These are phyloP conservation scores for Caradrina kadenii DNA, from an alignment of 2,888 invertebrate species.

Conservation along the genomic window DNA sequence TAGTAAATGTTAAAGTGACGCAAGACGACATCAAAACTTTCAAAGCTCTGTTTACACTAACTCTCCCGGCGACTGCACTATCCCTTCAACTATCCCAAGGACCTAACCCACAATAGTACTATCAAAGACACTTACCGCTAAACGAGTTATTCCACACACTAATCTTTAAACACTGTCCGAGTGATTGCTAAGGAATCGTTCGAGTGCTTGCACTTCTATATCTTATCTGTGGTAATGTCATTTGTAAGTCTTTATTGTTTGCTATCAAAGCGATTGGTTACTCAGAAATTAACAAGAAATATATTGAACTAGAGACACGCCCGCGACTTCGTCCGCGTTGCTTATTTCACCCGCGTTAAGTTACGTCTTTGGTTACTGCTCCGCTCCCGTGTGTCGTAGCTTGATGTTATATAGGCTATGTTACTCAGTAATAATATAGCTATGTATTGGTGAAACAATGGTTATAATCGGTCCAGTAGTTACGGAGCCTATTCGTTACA, in stretches of 20 bases:
- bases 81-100: conserved; percentile 1
- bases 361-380: too few relatives aligned
- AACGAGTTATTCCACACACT: conserved; percentile 21
- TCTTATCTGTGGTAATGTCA: conserved; percentile 50
- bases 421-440: too few relatives aligned
- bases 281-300: conserved; percentile 41
- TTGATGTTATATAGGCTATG: too few relatives aligned
- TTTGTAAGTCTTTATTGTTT: conserved; percentile 31
- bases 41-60: neutral
- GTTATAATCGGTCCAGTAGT: too few relatives aligned
- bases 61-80: neutral
- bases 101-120: neutral
- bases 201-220: conserved; percentile 14
- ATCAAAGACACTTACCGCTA: conserved; percentile 22
- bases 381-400: too few relatives aligned
- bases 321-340: too few relatives aligned
- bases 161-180: conserved; percentile 22
- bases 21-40: too few relatives aligned
- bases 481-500: too few relatives aligned
- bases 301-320: too few relatives aligned
- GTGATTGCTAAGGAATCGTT: conserved; percentile 10
- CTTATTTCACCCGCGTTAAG: too few relatives aligned
- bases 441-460: too few relatives aligned
- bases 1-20: too few relatives aligned
- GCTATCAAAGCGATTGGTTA: conserved; percentile 40